Evolutionary conservation across 1,140 invertebrate species (phyloP), one percentile per base, ranked within the genome.

Genomic region (Vollenhovia emeryi): DNA sequence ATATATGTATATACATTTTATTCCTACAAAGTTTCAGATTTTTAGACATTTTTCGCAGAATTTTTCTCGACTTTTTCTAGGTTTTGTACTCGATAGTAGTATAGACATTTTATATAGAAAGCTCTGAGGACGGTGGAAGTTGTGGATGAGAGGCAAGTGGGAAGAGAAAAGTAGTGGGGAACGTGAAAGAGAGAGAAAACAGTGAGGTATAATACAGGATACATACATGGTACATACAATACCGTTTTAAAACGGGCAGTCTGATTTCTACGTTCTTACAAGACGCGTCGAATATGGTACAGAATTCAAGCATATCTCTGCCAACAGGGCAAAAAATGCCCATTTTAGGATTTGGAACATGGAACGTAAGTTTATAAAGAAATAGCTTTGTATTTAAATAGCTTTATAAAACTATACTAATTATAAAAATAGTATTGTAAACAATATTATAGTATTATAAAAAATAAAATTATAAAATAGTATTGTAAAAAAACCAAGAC

Each of bases 291-390:
- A 36, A 50, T 6, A 79, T 79, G 75, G 9, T 15, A 33, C 48
- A 33, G 73, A 88, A 82, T 8, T 89, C 11, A 11, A 74, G 64
- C 59, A 50, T 91, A 48, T 71, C 62, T 85, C 86, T 92, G 73
- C 91, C 89, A n/a, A 93, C 90, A 74, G 96, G 96, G 0, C 93
- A 96, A 55, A 90, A 90, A 24, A 96, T 97, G 95, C 96, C 96
- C 3, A 91, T 95, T 74, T 91, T 97, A 45, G 96, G 96, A 30
- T 96, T 96, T 84, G 96, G 96, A 24, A 97, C 96, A 24, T 97
- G 96, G 96, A 95, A 96, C 91, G 96, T 96, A 89, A 94, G 92
- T 93, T 36, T 60, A 79, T 1, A 33, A 18, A 33, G 15, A 9
- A 33, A 4, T 24, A 27, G 45, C 40, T 66, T 48, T n/a, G n/a